Base-by-base conservation (phyloP, 2,113 vertebrate genomes). In the Sebastes schlegelii region DNA sequence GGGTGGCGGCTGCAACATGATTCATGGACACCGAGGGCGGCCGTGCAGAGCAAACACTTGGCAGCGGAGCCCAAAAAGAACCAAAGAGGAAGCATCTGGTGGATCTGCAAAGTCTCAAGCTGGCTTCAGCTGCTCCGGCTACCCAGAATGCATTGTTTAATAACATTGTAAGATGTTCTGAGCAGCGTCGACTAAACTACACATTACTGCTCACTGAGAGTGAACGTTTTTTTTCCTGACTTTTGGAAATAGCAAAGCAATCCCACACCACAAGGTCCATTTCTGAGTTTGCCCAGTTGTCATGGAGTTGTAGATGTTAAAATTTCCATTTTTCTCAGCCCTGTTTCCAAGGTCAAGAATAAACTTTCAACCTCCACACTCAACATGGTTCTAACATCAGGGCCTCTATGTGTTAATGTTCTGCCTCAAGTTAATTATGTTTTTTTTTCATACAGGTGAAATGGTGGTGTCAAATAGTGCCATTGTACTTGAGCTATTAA, bases 11-110 rank as follows among this genome's bases (percentile, higher is more conserved):
- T 74, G 77, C 84, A 71, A 11, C 16, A 58, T 79, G 74, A 85
- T 61, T 75, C 82, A 58, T 34, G 71, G 23, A 42, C 21, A 21
- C 10, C 0, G n/a, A 79, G 70, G 66, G 67, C 21, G 67, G 51
- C 57, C 19, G 4, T 26, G 58, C 57, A 48, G 34, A 46, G 68
- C 4, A 12, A 14, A 72, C 3, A 7, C 42, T 58, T 84, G 45
- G 69, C 78, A 75, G 14, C 1, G 0, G 54, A 61, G 65, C 0
- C 48, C 64, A 78, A 72, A 34, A 75, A 68, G 45, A 69, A 46
- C 55, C 51, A 48, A 69, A 74, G 57, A 68, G 76, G 84, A 76
- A 80, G 78, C 71, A 79, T 87, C 75, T 86, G 90, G 64, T 60
- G 63, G 79, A 82, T 85, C 81, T 83, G 70, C 43, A 78, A 19